Evolutionary conservation across 2,797 vertebrate species (phyloP), one percentile per base, ranked within the genome.

Genomic region (Melanotaenia boesemani): DNA sequence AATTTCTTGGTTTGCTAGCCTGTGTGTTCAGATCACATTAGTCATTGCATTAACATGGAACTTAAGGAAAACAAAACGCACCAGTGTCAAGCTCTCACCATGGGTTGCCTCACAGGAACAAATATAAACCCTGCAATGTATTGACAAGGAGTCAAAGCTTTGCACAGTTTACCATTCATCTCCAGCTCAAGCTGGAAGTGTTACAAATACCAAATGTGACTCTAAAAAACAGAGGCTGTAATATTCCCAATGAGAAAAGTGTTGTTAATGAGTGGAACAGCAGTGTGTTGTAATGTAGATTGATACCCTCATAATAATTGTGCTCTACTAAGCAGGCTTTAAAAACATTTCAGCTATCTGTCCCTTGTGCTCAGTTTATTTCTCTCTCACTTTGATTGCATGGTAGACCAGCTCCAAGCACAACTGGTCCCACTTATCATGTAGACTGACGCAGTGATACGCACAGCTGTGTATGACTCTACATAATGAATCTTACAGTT

Each of bases 241-340:
- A 86, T 87, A 88, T 88, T 86, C 75, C 73, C 83, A 79, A 77
- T 52, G 60, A 84, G 83, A 68, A 67, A 59, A 73, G 32, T 73
- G 86, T 61, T 82, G 84, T 82, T 88, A 92, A 90, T 82, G 77
- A 91, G 80, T 71, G 81, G 79, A 85, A 83, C 78, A 77, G 81
- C 84, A 84, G 78, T 75, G 78, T 67, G 80, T 66, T 34, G 37
- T 92, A 91, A 91, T 91, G 85, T 87, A 85, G 83, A 93, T 81
- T 90, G 86, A 92, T 92, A 79, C 76, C 77, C 83, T 85, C 80
- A 85, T 91, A 90, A 91, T 86, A 90, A 90, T 81, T 72, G 72
- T 73, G 79, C 68, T 90, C 39, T 3, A 80, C 82, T 89, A 82
- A 86, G 79, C 74, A 76, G 81, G 69, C 78, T 83, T 57, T 67